Base-by-base conservation (phyloP, 2,888 invertebrate genomes). In the Calliscelio sp. region DNA sequence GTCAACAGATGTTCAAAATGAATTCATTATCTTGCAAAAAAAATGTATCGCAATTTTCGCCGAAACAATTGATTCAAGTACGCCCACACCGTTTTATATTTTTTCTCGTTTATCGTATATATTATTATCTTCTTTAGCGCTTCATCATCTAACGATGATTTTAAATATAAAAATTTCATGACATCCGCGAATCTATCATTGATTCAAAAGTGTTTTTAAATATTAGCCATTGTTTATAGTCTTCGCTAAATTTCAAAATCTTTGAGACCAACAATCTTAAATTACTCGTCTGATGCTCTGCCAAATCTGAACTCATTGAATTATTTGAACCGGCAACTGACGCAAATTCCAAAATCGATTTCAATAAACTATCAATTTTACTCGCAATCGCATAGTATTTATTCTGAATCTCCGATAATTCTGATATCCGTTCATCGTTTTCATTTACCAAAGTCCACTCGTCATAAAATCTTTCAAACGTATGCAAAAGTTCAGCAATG, bases 161-260 rank as follows among this genome's bases (percentile, higher is more conserved):
- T 77, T 28, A 86, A 71, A 44, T 80, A 83, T 11, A 78, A 24
- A 35, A 81, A 86, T 46, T 85, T 86, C 6, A 57, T 61, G 10
- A 81, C 57, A 8, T 85, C 78, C 85, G 81, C 14, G 63, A 28
- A n/a, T 86, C 81, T 18, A 86, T 78, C 74, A 85, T 83, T 0
- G 61, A 16, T 16, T 41, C 18, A 46, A 85, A 86, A 0, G 71
- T 63, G 24, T 82, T 83, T 59, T 74, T 80, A 22, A 75, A 85
- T 5, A 74, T 44, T 0, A 83, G 38, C 86, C 84, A 84, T 28
- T 32, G 41, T 28, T 49, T 49, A 49, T 38, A 59, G 22, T 59
- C 38, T 8, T 38, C 59, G 35, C 2, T 20, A 38, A 59, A 59
- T 38, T 8, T 59, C 2, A 38, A 38, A 18, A 59, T 20, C 11